Evolutionary conservation across 2,113 vertebrate genomes (phyloP).

Genomic region (Esox niger): DNA sequence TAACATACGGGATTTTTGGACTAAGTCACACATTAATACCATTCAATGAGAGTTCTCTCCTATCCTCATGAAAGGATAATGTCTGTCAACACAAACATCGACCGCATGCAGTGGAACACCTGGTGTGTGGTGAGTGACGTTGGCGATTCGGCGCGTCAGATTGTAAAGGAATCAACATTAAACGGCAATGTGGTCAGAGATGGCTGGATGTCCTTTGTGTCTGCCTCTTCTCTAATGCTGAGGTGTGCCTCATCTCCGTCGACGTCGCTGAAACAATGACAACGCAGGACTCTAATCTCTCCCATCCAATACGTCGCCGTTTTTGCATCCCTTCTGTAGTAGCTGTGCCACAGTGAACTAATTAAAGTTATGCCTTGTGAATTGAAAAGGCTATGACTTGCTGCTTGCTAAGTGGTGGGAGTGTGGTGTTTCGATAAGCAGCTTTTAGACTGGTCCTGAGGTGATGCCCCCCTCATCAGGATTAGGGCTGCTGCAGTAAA

Average conservation of each 20-base stretch:
- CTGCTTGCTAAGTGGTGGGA: slow-evolving; percentile 52
- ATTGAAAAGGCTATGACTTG: slow-evolving; percentile 60
- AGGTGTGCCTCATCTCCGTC: too few species aligned
- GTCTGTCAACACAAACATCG: too few species aligned
- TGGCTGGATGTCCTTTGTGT: too few species aligned
- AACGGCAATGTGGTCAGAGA: too few species aligned
- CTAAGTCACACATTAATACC: background rate
- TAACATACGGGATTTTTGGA: slow-evolving; percentile 54
- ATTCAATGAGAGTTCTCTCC: background rate
- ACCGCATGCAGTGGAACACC: too few species aligned
- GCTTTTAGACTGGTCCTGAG: slow-evolving; percentile 67
- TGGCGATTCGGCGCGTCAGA: too few species aligned
- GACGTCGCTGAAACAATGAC: too few species aligned
- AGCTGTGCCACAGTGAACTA: slow-evolving; percentile 27
- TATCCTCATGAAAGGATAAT: background rate
- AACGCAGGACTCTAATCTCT: too few species aligned
- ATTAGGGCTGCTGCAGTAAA: slow-evolving; percentile 71
- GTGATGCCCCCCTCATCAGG: slow-evolving; percentile 57
- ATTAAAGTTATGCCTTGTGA: slow-evolving; percentile 58
- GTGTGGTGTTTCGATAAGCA: slow-evolving; percentile 61
- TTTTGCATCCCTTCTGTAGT: background rate
- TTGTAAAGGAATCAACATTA: too few species aligned
- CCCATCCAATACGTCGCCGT: background rate
- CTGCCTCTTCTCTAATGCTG: too few species aligned
- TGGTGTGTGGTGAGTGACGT: too few species aligned